Conservation (phyloP, 2,888 invertebrate species). For the Xylota sylvarum region DNA sequence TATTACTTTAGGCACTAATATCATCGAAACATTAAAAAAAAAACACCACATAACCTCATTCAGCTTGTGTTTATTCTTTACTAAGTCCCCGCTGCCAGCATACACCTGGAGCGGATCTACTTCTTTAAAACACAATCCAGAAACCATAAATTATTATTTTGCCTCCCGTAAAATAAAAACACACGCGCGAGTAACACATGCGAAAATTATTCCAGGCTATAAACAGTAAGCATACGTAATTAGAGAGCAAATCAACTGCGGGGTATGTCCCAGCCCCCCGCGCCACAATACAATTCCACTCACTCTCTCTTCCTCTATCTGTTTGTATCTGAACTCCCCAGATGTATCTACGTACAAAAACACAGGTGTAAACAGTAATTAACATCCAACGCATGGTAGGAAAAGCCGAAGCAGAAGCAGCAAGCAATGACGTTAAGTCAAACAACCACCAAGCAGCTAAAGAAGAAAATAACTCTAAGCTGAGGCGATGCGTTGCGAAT, state of each 20-base stretch:
- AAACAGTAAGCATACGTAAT: slow-evolving; percentile 48
- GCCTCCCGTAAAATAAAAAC: slow-evolving; percentile 47
- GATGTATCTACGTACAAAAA: slow-evolving; percentile 37
- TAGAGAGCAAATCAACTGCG: slow-evolving; percentile 60
- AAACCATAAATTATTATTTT: slow-evolving; percentile 62
- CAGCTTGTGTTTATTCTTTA: not conserved
- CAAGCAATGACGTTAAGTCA: slow-evolving; percentile 7
- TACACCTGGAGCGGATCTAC: not conserved
- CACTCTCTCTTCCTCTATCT: slow-evolving; percentile 2
- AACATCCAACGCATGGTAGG: slow-evolving; percentile 46
- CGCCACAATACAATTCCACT: not conserved
- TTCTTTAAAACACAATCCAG: slow-evolving; percentile 37
- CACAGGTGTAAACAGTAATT: slow-evolving; percentile 69
- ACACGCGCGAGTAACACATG: slow-evolving; percentile 39
- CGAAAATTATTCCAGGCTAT: slow-evolving; percentile 25
- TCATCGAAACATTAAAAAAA: slow-evolving; percentile 18
- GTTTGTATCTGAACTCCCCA: slow-evolving; percentile 17
- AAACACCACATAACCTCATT: not conserved
- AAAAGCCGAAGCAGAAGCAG: slow-evolving; percentile 1
- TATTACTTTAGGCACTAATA: not conserved
- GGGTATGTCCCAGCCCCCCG: slow-evolving; percentile 15
- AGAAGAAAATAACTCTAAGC: slow-evolving; percentile 13
- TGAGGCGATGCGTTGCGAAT: slow-evolving; percentile 31
- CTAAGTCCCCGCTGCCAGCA: not conserved
- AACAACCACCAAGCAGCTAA: slow-evolving; percentile 26